Evolutionary conservation across 37 sponge, comb jelly and placozoan genomes (phyloP), one percentile per base, ranked within the genome.

Genomic region (Beroe ovata): DNA sequence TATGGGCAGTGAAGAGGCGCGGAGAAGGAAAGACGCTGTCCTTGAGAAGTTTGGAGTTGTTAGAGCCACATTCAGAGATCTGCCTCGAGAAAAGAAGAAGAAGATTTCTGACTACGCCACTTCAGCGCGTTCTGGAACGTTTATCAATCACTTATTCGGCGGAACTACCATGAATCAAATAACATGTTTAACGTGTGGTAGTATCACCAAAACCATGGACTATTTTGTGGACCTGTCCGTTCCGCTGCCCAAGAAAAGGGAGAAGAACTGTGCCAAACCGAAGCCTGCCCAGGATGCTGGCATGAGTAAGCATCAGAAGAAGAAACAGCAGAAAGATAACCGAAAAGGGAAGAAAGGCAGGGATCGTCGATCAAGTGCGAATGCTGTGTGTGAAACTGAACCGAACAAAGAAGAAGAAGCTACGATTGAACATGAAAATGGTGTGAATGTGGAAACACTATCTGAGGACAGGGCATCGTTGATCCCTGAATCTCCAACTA

Each of bases 281-380:
- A 77, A 77, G 28, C 19, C 22, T 16, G 20, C 42, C 0, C 26
- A 36, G 0, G 84, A 77, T 18, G 54, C 4, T 3, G 84, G 84
- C 1, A 11, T 77, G 47, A 77, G 84, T 29, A 77, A 77, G 28
- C 84, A 77, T 25, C 84, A 77, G 28, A 77, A 77, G 84, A 77
- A 77, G 54, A 77, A 77, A 77, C 84, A 77, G 47, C 42, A 42
- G 22, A 77, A 77, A 23, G 84, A 77, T 20, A 77, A 40, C 28
- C 2, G 84, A 54, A 66, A 66, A 32, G 84, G 84, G 22, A 77
- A 77, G 84, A 66, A 66, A 66, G 69, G 69, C 25, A 39, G 47
- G 41, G 84, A 77, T 14, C 26, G 84, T 14, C 35, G 38, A 3
- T 30, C 26, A 1, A 77, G 84, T 36, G 20, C 84, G 41, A 36